These are phyloP conservation scores for Cyclura pinguis DNA, from an alignment of 2,797 vertebrate genomes.

Conservation along the genomic window DNA sequence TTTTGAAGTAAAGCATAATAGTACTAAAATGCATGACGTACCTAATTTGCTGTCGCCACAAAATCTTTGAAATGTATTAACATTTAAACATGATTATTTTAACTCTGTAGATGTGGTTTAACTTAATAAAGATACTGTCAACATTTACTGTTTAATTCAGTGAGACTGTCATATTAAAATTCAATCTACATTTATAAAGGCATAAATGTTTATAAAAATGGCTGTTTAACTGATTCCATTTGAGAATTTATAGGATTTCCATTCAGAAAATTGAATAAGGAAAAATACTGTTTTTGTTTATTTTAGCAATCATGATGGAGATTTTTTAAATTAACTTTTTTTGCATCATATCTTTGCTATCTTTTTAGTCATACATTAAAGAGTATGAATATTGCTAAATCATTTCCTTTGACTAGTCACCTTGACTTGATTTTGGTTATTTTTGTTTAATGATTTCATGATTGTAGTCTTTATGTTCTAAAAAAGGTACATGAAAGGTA, in stretches of 20 bases:
- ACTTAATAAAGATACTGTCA: conserved; percentile 35
- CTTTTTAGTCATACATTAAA: conserved; percentile 6
- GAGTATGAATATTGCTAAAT: not conserved
- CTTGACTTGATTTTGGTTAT: not conserved
- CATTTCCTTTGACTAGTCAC: not conserved
- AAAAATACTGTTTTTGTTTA: conserved; percentile 19
- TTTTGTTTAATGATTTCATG: not conserved
- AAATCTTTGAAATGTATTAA: not conserved
- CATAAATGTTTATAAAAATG: conserved; percentile 32
- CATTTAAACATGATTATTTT: not conserved
- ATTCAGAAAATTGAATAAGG: conserved; percentile 32
- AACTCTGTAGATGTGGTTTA: conserved; percentile 10
- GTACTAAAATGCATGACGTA: not conserved
- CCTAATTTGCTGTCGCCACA: not conserved
- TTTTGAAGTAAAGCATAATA: not conserved
- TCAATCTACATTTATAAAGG: not conserved
- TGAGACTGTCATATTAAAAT: not conserved
- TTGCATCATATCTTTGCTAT: not conserved
- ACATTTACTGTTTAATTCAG: conserved; percentile 21
- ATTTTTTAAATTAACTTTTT: not conserved
- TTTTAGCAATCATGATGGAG: not conserved
- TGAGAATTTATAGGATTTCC: conserved; percentile 26
- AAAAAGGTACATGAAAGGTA: not conserved
- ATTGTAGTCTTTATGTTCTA: not conserved
- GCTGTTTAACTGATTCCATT: conserved; percentile 8